These are phyloP conservation scores for Pedetes capensis DNA, from an alignment of 2,113 vertebrate species.

Conservation along the genomic window DNA sequence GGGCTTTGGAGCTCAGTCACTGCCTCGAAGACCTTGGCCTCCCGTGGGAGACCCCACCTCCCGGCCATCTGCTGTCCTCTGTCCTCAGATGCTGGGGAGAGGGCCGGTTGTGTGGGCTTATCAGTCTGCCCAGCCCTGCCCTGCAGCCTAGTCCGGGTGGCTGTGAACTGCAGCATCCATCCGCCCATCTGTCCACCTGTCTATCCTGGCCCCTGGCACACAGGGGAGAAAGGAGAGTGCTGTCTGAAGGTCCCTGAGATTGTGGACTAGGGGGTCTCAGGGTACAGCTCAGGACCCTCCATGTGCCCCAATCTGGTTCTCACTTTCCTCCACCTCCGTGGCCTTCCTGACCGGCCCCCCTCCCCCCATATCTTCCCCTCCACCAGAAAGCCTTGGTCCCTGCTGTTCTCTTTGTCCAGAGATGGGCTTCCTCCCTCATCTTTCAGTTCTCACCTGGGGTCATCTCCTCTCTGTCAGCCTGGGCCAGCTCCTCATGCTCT, in stretches of 20 bases:
- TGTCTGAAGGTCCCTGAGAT: not conserved
- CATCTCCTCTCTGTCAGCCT: not conserved
- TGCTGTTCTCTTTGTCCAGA: not conserved
- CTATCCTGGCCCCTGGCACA: not conserved
- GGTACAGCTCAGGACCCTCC: not conserved
- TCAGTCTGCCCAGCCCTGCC: not conserved
- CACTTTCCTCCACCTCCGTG: fast-evolving
- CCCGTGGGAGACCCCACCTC: not conserved
- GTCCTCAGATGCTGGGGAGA: not conserved
- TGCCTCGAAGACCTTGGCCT: not conserved
- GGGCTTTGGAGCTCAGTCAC: not conserved
- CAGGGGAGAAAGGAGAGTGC: not conserved
- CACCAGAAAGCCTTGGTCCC: not conserved
- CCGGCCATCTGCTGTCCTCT: slow-evolving; percentile 51
- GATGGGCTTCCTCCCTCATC: not conserved
- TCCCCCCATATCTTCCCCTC: not conserved
- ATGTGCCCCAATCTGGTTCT: not conserved
- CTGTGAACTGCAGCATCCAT: not conserved
- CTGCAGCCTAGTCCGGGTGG: not conserved
- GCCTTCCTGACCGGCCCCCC: not conserved
- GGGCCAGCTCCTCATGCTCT: not conserved
- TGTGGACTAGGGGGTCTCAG: not conserved
- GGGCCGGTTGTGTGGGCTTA: not conserved
- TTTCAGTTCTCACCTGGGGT: not conserved
- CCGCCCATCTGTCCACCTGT: not conserved